phyloP scores from a whole-genome alignment of 2,113 vertebrate species.

The Felis catus region DNA sequence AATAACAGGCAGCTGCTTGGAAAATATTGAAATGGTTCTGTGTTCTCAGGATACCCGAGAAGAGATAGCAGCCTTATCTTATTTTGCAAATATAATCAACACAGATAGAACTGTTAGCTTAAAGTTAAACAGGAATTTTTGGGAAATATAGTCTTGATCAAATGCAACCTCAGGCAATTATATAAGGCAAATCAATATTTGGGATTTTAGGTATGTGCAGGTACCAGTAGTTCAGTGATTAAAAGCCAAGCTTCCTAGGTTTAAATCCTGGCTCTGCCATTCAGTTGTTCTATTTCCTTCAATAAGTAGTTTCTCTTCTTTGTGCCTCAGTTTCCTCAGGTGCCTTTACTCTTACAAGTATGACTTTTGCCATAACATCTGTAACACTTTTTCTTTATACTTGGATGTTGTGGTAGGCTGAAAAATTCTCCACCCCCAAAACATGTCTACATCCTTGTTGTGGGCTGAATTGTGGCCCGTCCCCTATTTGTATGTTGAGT shows the following conservation, averaged over 20 bases:
- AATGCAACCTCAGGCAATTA: not conserved
- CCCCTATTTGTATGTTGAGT: not conserved
- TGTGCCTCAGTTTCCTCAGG: not conserved
- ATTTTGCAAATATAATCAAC: not conserved
- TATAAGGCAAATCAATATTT: not conserved
- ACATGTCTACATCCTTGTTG: not conserved
- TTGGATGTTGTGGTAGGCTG: not conserved
- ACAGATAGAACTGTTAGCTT: not conserved
- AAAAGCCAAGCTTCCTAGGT: not conserved
- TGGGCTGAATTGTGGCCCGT: not conserved
- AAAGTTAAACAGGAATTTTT: not conserved
- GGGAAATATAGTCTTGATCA: not conserved
- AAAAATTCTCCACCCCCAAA: not conserved
- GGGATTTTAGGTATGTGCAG: not conserved
- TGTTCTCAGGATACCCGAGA: not conserved
- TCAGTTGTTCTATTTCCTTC: not conserved
- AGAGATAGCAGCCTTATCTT: not conserved
- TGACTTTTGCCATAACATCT: not conserved
- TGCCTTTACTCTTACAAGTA: not conserved
- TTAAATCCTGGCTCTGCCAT: not conserved
- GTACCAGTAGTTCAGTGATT: not conserved
- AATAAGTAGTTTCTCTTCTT: not conserved
- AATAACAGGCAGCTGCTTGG: not conserved
- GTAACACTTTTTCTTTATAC: not conserved
- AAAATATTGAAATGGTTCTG: not conserved